These are phyloP conservation scores for Apamea monoglypha DNA, from an alignment of 2,888 invertebrate species.

Conservation along the genomic window DNA sequence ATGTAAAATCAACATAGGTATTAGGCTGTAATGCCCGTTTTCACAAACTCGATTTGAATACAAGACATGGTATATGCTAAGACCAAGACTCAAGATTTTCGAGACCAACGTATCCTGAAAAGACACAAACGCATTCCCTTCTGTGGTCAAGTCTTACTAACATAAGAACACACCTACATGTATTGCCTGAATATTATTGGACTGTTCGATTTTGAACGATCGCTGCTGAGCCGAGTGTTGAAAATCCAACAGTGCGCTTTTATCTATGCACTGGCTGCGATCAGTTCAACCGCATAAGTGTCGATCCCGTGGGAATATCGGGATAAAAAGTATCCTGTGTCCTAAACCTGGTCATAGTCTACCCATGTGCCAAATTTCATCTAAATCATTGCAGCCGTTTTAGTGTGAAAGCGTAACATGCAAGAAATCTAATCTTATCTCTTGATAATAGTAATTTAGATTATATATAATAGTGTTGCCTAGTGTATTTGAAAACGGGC, in stretches of 20 bases:
- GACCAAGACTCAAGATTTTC: too few species aligned
- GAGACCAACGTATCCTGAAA: too few species aligned
- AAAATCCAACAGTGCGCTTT: neutral
- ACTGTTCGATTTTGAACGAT: neutral
- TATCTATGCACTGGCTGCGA: too few species aligned
- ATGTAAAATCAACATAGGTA: neutral
- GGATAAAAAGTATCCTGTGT: neutral
- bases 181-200: neutral
- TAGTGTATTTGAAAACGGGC: neutral
- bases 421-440: too few species aligned
- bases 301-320: neutral
- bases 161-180: neutral
- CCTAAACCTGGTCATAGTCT: neutral
- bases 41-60: too few species aligned
- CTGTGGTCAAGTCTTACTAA: neutral
- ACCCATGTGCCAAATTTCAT: neutral
- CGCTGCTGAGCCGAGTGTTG: neutral
- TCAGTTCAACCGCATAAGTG: neutral
- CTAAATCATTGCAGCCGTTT: too few species aligned
- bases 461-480: neutral
- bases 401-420: too few species aligned
- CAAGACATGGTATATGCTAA: too few species aligned
- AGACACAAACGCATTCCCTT: too few species aligned
- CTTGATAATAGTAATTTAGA: too few species aligned
- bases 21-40: neutral